Conservation (phyloP, 2,888 invertebrate species). For the Nebria salina region DNA sequence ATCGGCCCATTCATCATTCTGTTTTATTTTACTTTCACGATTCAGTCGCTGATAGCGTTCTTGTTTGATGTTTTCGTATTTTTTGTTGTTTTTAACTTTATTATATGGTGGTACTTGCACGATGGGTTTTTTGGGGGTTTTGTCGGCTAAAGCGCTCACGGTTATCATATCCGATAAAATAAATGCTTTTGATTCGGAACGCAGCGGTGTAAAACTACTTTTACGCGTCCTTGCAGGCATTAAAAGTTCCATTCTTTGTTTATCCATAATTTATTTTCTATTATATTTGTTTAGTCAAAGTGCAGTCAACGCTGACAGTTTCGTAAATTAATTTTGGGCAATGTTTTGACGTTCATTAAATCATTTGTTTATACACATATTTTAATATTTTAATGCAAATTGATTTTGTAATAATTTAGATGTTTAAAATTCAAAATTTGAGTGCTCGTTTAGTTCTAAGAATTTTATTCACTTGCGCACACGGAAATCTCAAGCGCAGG, state of each 20-base stretch:
- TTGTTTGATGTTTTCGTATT: conserved; percentile 35
- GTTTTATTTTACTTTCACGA: conserved; percentile 33
- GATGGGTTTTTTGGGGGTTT: conserved; percentile 11
- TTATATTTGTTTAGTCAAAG: conserved; percentile 15
- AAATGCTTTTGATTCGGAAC: conserved; percentile 16
- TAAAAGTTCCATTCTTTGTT: conserved; percentile 28
- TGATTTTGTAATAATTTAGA: no score
- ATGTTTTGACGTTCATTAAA: not conserved
- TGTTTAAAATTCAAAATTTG: no score
- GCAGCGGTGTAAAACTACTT: not conserved
- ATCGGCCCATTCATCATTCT: conserved; percentile 24
- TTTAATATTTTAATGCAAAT: no score
- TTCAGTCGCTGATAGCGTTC: conserved; percentile 33
- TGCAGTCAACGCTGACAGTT: conserved; percentile 4
- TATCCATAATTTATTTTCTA: conserved; percentile 24
- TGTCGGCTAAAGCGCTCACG: conserved; percentile 32
- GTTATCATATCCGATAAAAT: conserved; percentile 32
- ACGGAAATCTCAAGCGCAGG: no score
- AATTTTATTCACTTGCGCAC: no score
- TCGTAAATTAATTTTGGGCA: conserved; percentile 14
- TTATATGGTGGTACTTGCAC: not conserved
- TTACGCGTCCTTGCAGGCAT: conserved; percentile 8
- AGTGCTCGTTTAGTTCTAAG: no score
- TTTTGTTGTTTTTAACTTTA: conserved; percentile 14
- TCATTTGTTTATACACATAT: conserved; percentile 18